Evolutionary conservation across 2,797 vertebrate species (phyloP), one percentile per base, ranked within the genome.

Genomic region (Prunella strophiata): DNA sequence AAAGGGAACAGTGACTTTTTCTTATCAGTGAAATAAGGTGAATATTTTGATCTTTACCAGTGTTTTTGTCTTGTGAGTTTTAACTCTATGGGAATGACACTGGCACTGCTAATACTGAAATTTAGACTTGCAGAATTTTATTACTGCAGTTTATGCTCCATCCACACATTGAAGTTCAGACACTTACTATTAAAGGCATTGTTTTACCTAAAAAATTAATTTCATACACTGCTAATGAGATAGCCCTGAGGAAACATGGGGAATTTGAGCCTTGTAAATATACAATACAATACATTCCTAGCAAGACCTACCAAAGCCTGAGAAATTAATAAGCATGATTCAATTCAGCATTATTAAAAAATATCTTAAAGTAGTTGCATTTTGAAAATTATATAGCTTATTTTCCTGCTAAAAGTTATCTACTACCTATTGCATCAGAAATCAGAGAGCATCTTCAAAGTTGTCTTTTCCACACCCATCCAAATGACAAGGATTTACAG

Each of bases 401-500:
- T 91, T 71, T 57, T 15, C 50, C 58, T 86, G 14, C 19, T 48
- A 63, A 52, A 88, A 82, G 19, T 85, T 86, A 70, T 29, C 67
- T 18, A 67, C 10, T 34, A 42, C 34, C 5, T 70, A 42, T 26
- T 76, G 55, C 38, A 76, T 30, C 38, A 76, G 36, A 82, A 87
- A 87, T 78, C 40, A 85, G 59, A 73, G 11, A 78, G 1, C 32
- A 47, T 85, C 93, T 82, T 94, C 67, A 70, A 70, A 85, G 27
- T 23, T 77, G n/a, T 75, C 48, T 40, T 59, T 67, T 81, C 18
- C 0, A 0, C 15, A 70, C 36, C 12, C 62, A 68, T 57, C 19
- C 29, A 90, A 59, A 82, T 38, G 34, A 67, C 48, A 88, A 94
- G 51, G 47, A 92, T 85, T 95, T 91, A 71, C 62, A 88, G 68